Evolutionary conservation across 2,888 invertebrate genomes (phyloP), one percentile per base, ranked within the genome.

Genomic region (Polydrusus tereticollis): DNA sequence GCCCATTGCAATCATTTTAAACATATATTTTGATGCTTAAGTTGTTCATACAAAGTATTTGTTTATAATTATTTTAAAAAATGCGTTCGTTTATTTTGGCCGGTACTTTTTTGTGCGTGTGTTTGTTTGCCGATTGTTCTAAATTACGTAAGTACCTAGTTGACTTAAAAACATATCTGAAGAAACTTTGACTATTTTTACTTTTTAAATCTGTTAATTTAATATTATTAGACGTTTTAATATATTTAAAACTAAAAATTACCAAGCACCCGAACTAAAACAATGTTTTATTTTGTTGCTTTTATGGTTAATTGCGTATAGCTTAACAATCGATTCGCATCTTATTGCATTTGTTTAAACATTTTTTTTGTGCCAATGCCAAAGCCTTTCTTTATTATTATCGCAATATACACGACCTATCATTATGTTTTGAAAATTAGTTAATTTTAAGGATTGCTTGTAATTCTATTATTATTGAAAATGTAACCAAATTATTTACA

Each of bases 101-200:
- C 59, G 58, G 58, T 36, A 38, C 38, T 38, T 20, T 59, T 14
- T 8, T 41, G 5, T 14, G 43, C 16, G 21, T 43, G n/a, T 59
- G 59, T 23, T 59, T 43, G 23, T 26, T 23, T 6, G 43, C n/a
- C 6, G 41, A 59, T 23, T 33, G 59, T 10, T 47, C 67, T 38
- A 68, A 68, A 38, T 26, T 68, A n/a, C 67, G 67, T 68, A 50
- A 68, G 59, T 59, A 43, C n/a, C n/a, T n/a, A n/a, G n/a, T n/a
- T n/a, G n/a, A n/a, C n/a, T n/a, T n/a, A n/a, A n/a, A n/a, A n/a
- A n/a, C n/a, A n/a, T n/a, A n/a, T n/a, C n/a, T n/a, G n/a, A n/a
- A n/a, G n/a, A n/a, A n/a, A n/a, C n/a, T n/a, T n/a, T n/a, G n/a
- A n/a, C n/a, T n/a, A n/a, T n/a, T n/a, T n/a, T n/a, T n/a, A n/a